Evolutionary conservation across 2,888 invertebrate species (phyloP), one percentile per base, ranked within the genome.

Genomic region (Coenonympha arcania): DNA sequence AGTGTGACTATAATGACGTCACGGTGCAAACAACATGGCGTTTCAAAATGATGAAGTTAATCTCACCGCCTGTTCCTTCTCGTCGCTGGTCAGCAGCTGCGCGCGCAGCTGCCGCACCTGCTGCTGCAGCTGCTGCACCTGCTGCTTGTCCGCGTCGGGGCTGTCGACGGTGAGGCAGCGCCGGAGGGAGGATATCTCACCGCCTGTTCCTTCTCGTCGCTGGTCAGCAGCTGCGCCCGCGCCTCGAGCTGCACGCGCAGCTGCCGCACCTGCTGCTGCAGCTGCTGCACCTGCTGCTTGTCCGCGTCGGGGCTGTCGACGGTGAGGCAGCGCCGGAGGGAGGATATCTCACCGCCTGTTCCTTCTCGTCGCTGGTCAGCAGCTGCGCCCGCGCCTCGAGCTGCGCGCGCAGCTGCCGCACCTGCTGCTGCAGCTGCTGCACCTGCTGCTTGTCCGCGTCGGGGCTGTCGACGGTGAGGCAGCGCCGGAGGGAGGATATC

Each of bases 201-300:
- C 30, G 43, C 34, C 30, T 62, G 59, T 20, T 66, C 63, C 61
- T 71, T 62, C 19, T 54, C 54, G 22, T 48, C 76, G 6, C 49
- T 49, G 26, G 47, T 15, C 30, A 36, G 52, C 11, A 70, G 18
- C 79, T 78, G 30, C 26, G 18, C 6, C 41, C 46, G 30, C 36
- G 71, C 70, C 62, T 89, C 87, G 8, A 89, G 66, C 46, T 84
- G 81, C 8, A 76, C 58, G 57, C 71, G 49, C 88, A 84, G 61
- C 87, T 81, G 20, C 66, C 33, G 69, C 65, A 69, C 66, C 65
- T 81, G 81, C 0, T 73, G 64, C 59, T 56, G 61, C 28, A 71
- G 51, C 48, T 78, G 60, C 50, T 80, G 64, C 51, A 60, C 62
- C 31, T 73, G 0, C 49, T 42, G 8, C 75, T 68, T 19, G 74